phyloP scores from a whole-genome alignment of 2,113 vertebrate species.

The Petrocephalus microphthalmus region DNA sequence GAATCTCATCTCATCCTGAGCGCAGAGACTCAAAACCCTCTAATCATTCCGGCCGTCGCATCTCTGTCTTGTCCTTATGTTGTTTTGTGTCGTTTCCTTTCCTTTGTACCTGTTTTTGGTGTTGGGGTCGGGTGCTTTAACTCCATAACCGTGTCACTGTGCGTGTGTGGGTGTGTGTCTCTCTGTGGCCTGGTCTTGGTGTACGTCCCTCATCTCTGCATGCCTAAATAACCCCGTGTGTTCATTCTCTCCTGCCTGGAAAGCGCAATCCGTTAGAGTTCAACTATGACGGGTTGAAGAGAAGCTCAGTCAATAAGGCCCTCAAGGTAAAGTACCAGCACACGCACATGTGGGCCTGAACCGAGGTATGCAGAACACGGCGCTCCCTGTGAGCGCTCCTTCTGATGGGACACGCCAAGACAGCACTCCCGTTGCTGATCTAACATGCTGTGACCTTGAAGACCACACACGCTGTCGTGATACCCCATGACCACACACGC shows the following conservation, averaged over 20 bases:
- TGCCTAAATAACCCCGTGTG: slow-evolving; percentile 64
- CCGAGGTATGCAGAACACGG: slow-evolving; percentile 23
- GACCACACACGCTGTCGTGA: background rate
- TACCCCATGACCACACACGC: background rate
- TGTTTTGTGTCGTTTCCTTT: background rate
- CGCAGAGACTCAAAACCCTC: background rate
- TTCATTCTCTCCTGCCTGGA: slow-evolving; percentile 77
- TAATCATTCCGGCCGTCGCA: background rate
- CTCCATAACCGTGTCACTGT: background rate
- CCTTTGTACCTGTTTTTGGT: background rate
- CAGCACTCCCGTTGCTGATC: background rate
- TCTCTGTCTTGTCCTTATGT: background rate
- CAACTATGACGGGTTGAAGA: slow-evolving; percentile 85
- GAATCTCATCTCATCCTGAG: background rate
- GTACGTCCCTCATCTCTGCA: slow-evolving; percentile 16
- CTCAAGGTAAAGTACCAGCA: slow-evolving; percentile 77
- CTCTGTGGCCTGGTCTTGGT: slow-evolving; percentile 20
- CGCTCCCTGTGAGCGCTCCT: background rate
- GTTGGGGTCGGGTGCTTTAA: background rate
- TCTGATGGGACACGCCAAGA: too few relatives aligned
- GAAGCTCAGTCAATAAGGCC: slow-evolving; percentile 80
- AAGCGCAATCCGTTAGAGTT: slow-evolving; percentile 96
- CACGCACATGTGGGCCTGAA: background rate
- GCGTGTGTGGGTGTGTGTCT: background rate
- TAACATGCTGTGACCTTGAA: background rate